A percentile compares a stretch with the other conserved stretches of the same genome.
These are phyloP conservation scores for Nysson spinosus DNA, from an alignment of 2,888 invertebrate genomes.

Conservation along the genomic window DNA sequence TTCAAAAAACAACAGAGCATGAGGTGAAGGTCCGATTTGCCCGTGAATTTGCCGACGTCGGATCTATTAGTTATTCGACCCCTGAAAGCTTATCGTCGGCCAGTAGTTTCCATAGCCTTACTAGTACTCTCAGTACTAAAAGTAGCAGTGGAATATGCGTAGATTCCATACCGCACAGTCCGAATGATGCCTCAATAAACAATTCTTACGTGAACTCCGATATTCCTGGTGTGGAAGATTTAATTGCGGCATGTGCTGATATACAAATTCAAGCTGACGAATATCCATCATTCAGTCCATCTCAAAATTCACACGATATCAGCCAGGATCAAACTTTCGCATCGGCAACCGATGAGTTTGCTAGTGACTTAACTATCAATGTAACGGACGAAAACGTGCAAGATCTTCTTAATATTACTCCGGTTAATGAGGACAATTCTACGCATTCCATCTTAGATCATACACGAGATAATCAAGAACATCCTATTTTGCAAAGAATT, in stretches of 20 bases:
- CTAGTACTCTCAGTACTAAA: constrained; percentile 66
- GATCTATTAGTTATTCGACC: constrained; percentile 31
- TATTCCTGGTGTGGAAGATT: constrained; percentile 67
- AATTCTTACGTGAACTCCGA: constrained; percentile 60
- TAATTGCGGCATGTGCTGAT: constrained; percentile 67
- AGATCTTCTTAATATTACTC: background rate
- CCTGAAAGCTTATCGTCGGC: constrained; percentile 67
- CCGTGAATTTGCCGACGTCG: constrained; percentile 69
- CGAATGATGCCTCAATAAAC: constrained; percentile 52
- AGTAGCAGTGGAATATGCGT: constrained; percentile 63
- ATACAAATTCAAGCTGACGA: constrained; percentile 57
- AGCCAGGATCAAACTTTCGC: constrained; percentile 67
- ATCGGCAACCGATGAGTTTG: constrained; percentile 62
- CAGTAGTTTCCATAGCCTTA: constrained; percentile 71
- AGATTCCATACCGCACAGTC: constrained; percentile 51
- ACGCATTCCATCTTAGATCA: background rate
- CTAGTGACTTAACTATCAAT: constrained; percentile 24
- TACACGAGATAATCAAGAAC: constrained; percentile 1
- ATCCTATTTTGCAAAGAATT: background rate
- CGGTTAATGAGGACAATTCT: background rate
- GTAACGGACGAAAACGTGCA: background rate
- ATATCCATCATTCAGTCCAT: constrained; percentile 16
- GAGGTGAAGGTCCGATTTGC: constrained; percentile 71
- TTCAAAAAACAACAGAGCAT: constrained; percentile 58
- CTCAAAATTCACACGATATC: constrained; percentile 45